Percentiles rank a stretch among this genome's conserved stretches.
These are phyloP conservation scores for Dermolepida albohirtum DNA, from an alignment of 2,888 invertebrate genomes.

Conservation along the genomic window DNA sequence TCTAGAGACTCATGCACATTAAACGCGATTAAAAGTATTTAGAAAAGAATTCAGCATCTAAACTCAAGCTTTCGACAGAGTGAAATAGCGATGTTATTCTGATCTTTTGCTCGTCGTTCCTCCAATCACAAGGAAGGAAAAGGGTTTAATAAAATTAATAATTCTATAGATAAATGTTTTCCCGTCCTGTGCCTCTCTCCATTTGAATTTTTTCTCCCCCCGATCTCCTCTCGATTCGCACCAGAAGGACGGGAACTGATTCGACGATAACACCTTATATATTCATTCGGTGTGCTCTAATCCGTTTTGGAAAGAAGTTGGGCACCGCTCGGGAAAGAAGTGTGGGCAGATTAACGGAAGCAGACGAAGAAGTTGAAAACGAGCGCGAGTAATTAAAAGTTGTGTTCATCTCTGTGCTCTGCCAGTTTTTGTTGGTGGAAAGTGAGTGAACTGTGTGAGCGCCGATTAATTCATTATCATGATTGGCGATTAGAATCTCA, in stretches of 20 bases:
- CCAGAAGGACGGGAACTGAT: constrained; percentile 20
- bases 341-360: constrained; percentile 8
- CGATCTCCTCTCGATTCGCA: not conserved
- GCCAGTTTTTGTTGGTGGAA: too few relatives aligned
- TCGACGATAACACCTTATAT: constrained; percentile 53
- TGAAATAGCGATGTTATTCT: too few relatives aligned
- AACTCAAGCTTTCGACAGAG: not conserved
- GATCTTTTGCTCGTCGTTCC: not conserved
- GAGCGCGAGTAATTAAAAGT: constrained; percentile 60
- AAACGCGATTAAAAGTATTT: constrained; percentile 36
- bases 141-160: constrained; percentile 30
- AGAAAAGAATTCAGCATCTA: not conserved
- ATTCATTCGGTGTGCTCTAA: constrained; percentile 47
- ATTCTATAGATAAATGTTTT: constrained; percentile 23
- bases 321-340: constrained; percentile 2
- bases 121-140: constrained; percentile 10
- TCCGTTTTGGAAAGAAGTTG: constrained; percentile 22
- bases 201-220: constrained; percentile 4
- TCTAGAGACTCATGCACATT: not conserved
- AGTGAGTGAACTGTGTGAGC: not conserved
- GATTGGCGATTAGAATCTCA: constrained; percentile 66
- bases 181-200: too few relatives aligned
- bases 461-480: constrained; percentile 66
- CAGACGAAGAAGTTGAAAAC: constrained; percentile 39
- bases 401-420: constrained; percentile 56